Evolutionary conservation across 2,797 vertebrate genomes (phyloP).

Genomic region (Rhinoraja longicauda): DNA sequence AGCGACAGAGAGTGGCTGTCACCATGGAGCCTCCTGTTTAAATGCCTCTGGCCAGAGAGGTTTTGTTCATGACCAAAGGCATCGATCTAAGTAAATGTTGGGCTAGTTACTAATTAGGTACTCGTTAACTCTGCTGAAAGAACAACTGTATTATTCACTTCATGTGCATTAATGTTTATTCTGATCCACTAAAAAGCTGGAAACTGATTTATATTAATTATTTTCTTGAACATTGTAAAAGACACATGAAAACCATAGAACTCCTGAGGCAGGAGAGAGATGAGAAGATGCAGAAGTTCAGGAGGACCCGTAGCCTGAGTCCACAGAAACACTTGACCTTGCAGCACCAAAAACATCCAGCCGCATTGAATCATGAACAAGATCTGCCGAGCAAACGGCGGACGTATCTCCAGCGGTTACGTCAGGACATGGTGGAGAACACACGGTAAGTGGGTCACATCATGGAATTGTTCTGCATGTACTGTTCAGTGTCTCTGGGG

Average conservation of each 20-base stretch:
- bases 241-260: slow-evolving; percentile 75
- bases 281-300: slow-evolving; percentile 64
- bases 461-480: background rate
- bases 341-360: slow-evolving; percentile 44
- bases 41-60: background rate
- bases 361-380: slow-evolving; percentile 45
- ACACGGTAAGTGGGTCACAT: slow-evolving; percentile 61
- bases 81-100: background rate
- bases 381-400: slow-evolving; percentile 62
- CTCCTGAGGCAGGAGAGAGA: slow-evolving; percentile 68
- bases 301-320: slow-evolving; percentile 74
- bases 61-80: background rate
- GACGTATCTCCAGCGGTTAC: slow-evolving; percentile 72
- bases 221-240: slow-evolving; percentile 41
- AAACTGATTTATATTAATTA: background rate
- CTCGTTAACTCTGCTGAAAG: slow-evolving; percentile 53
- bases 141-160: slow-evolving; percentile 41
- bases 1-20: background rate
- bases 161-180: background rate
- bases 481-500: background rate
- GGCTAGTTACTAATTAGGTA: background rate
- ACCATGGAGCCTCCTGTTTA: background rate
- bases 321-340: slow-evolving; percentile 65
- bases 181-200: background rate
- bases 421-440: slow-evolving; percentile 69